Percentiles rank a stretch among this genome's conserved stretches.
These are phyloP conservation scores for Cuniculus paca DNA, from an alignment of 2,797 vertebrate species.

Conservation along the genomic window DNA sequence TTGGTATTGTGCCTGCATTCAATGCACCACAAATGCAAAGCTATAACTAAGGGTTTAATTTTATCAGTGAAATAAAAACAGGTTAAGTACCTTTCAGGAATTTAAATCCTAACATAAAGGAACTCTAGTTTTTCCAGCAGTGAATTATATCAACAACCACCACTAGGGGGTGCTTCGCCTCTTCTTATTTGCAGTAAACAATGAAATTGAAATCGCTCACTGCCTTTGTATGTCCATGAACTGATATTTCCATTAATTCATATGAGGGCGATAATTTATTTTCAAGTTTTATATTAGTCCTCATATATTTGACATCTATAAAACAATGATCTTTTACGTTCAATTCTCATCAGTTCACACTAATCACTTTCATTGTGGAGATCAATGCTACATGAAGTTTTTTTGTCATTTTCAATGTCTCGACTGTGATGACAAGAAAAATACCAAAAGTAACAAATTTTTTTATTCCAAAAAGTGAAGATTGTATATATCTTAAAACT, in stretches of 20 bases:
- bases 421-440: neutral
- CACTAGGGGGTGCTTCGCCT: constrained; percentile 80
- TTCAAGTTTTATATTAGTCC: neutral
- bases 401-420: neutral
- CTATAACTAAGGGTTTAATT: neutral
- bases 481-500: neutral
- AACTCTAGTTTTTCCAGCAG: neutral
- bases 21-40: neutral
- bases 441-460: constrained; percentile 13
- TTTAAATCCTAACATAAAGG: neutral
- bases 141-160: constrained; percentile 56
- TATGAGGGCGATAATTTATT: neutral
- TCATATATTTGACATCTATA: neutral
- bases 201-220: accelerated
- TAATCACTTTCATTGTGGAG: constrained; percentile 14
- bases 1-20: neutral
- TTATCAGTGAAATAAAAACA: neutral
- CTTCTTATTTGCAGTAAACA: constrained; percentile 71
- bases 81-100: neutral
- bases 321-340: neutral
- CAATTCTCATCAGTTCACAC: constrained; percentile 3
- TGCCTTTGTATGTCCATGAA: neutral
- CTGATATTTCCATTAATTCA: neutral
- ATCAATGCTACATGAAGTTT: neutral
- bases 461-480: constrained; percentile 35